A percentile compares a stretch with the other conserved stretches of the same genome.
Conservation (phyloP, 2,797 vertebrate species). For the Tragelaphus oryx region DNA sequence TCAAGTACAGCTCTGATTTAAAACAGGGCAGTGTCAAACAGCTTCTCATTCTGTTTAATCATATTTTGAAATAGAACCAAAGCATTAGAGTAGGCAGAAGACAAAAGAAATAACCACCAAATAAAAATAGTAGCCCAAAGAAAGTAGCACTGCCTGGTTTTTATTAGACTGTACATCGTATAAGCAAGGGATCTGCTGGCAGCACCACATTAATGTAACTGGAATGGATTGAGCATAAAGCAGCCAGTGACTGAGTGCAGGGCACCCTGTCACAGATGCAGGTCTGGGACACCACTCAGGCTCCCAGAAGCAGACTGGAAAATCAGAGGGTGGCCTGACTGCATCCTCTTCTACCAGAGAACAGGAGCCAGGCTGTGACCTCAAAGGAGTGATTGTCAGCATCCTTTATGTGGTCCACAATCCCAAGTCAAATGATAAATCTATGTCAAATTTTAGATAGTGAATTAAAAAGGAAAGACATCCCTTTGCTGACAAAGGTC, state of each 20-base stretch:
- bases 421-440: not conserved
- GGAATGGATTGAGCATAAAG: conserved; percentile 22
- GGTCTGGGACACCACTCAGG: not conserved
- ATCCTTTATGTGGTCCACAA: not conserved
- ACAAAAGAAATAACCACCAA: conserved; percentile 76
- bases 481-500: not conserved
- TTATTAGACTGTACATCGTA: conserved; percentile 68
- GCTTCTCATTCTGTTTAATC: conserved; percentile 66
- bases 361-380: not conserved
- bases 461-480: not conserved
- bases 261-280: not conserved
- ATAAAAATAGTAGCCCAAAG: conserved; percentile 80
- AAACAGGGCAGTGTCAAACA: conserved; percentile 64
- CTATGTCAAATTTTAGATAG: not conserved
- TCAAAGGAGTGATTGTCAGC: not conserved
- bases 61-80: conserved; percentile 76
- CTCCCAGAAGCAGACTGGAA: not conserved
- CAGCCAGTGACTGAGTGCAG: not conserved
- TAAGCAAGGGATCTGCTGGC: conserved; percentile 66
- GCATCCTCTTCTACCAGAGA: not conserved
- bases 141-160: conserved; percentile 76
- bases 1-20: conserved; percentile 57
- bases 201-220: conserved; percentile 51
- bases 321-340: not conserved
- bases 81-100: conserved; percentile 66